These are phyloP conservation scores for Morone chrysops DNA, from an alignment of 2,113 vertebrate species.

Conservation along the genomic window DNA sequence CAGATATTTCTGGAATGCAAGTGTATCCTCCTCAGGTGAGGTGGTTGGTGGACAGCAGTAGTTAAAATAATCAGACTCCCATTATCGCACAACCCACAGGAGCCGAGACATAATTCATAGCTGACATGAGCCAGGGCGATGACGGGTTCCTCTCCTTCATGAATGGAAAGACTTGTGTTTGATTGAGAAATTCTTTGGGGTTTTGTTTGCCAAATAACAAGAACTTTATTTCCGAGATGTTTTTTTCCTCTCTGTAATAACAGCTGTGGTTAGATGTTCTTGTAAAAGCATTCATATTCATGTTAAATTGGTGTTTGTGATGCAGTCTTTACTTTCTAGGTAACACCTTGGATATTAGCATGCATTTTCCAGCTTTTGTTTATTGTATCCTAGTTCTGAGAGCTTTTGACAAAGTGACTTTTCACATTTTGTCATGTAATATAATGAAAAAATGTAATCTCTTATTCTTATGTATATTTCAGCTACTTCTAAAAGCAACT, in stretches of 20 bases:
- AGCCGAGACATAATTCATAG: conserved; percentile 66
- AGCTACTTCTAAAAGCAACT: conserved; percentile 39
- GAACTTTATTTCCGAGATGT: conserved; percentile 25
- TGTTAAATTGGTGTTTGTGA: conserved; percentile 25
- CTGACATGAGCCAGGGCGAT: conserved; percentile 48
- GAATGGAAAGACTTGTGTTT: conserved; percentile 54
- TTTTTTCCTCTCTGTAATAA: conserved; percentile 43
- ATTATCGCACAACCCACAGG: conserved; percentile 64
- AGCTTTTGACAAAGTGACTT: conserved; percentile 30
- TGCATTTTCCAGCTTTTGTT: conserved; percentile 16
- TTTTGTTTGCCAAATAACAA: conserved; percentile 48
- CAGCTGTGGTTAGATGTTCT: conserved; percentile 41
- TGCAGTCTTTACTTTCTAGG: conserved; percentile 27
- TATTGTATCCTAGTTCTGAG: conserved; percentile 17
- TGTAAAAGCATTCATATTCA: conserved; percentile 37
- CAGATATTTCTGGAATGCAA: conserved; percentile 64
- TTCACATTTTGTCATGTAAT: conserved; percentile 32
- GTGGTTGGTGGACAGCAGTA: conserved; percentile 38
- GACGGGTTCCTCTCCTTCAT: conserved; percentile 59
- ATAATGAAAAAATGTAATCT: conserved; percentile 20
- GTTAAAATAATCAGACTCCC: conserved; percentile 68
- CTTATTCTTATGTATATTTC: conserved; percentile 38
- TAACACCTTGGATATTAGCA: neutral
- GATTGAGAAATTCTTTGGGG: conserved; percentile 62
- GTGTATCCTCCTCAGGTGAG: conserved; percentile 47